Evolutionary conservation across 2,113 vertebrate genomes (phyloP), one percentile per base, ranked within the genome.

Genomic region (Sander lucioperca): DNA sequence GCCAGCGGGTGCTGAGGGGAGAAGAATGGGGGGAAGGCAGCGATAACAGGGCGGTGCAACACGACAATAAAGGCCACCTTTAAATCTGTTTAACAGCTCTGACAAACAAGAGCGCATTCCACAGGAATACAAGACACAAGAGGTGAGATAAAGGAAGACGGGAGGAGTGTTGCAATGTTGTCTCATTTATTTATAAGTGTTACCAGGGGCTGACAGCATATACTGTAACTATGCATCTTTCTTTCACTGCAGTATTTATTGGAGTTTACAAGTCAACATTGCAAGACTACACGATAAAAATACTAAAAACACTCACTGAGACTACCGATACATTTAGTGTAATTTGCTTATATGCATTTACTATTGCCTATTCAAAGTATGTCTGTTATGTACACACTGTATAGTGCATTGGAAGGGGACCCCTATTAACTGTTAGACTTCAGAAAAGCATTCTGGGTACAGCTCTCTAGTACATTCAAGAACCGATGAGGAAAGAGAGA

Each of bases 1-100:
- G 90, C 68, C 86, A 76, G 88, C 45, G 70, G 63, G 67, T 47
- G 79, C 84, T 77, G 75, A 58, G 53, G 69, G 83, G 74, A 86
- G 85, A 79, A 53, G 61, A 88, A 88, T 80, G 69, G 54, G 33
- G 83, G 62, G 76, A 53, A 83, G 64, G 77, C 66, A 21, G 80
- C 54, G 76, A 90, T 87, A 87, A 90, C 80, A 85, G 77, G 79
- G 80, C 19, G 62, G 74, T 68, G 77, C 54, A 79, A 88, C 67
- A 66, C 83, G 78, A 89, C 82, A 90, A 87, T 79, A 90, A 92
- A 89, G 74, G 84, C 16, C 13, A 19, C 79, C 80, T 80, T 80
- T 58, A 90, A 86, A 91, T 94, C 84, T 88, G 76, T 82, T 86
- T 77, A 79, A 86, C 82, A 83, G 82, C 83, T 78, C 68, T 51